Base-by-base conservation (phyloP, 2,888 invertebrate genomes). In the Philonicus albiceps region DNA sequence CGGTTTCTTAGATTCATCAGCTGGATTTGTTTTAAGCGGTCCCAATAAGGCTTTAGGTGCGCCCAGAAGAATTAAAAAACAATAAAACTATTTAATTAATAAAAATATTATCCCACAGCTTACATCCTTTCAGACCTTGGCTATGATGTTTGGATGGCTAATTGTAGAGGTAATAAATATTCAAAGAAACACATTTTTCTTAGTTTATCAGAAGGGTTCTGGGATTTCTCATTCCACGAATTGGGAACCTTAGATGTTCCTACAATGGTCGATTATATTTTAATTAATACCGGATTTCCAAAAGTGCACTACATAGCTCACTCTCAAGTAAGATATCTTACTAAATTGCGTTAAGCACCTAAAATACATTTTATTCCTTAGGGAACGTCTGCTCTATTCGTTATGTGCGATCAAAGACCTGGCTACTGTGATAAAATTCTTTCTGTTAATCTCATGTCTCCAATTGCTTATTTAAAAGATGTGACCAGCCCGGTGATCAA, bases 21-120 rank as follows among this genome's bases (percentile, higher is more conserved):
- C 94, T 3, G 94, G 95, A 89, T 97, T 95, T 94, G 92, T 97
- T 1, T 90, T 95, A 40, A 94, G 95, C 90, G 94, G 95, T 0
- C 94, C 95, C 1, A 93, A 94, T 40, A 93, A 93, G 0, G 93
- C 93, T 78, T 55, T 88, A 1, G 88, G 87, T 87, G 86, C 64
- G 43, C 74, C 27, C 40, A 92, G 93, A 1, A n/a, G n/a, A n/a
- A 49, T 49, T 49, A 37, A 19, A 8, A 43, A 34, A 8, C 0
- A 27, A 78, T 55, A 11, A 5, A 2, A 5, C 49, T 49, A 34
- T 74, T 30, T 64, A 53, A 22, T 16, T 13, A n/a, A 49, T 37
- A 37, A 49, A n/a, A n/a, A 16, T n/a, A 19, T n/a, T n/a, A 49
- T 19, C 16, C 4, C 19, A 40, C n/a, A 88, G 89, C 87, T 0